phyloP scores from a whole-genome alignment of 2,888 invertebrate genomes.

The Chrysina gloriosa region DNA sequence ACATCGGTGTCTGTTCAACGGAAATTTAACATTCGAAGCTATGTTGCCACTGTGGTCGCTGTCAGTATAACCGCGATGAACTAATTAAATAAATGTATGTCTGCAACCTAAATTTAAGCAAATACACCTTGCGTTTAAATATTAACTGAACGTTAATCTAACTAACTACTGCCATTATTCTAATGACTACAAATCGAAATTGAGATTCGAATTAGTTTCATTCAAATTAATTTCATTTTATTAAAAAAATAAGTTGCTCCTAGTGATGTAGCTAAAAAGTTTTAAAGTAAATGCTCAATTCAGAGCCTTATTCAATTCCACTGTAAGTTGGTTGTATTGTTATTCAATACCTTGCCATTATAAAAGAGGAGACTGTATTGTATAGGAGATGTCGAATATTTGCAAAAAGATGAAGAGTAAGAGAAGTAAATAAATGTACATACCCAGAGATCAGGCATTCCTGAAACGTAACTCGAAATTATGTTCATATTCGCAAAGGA shows the following conservation, averaged over 20 bases:
- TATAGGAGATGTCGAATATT: conserved; percentile 7
- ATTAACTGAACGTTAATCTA: not conserved
- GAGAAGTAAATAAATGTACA: too few relatives aligned
- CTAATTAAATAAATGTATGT: not conserved
- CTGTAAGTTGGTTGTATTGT: conserved; percentile 16
- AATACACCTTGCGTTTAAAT: not conserved
- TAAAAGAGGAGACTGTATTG: not conserved
- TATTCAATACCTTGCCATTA: not conserved
- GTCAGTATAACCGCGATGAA: not conserved
- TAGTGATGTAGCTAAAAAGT: not conserved
- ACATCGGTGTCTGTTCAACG: not conserved
- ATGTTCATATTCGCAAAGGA: too few relatives aligned
- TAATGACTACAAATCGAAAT: too few relatives aligned
- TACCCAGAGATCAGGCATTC: too few relatives aligned
- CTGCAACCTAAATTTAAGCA: not conserved
- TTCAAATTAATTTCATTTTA: not conserved
- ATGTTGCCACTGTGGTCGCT: not conserved
- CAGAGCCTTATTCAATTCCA: not conserved
- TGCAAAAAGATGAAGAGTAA: not conserved
- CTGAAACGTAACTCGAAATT: too few relatives aligned
- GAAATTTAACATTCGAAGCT: not conserved
- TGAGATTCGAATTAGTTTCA: too few relatives aligned
- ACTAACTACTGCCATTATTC: conserved; percentile 8
- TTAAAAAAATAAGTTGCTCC: not conserved
- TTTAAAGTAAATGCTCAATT: not conserved